phyloP scores from a whole-genome alignment of 2,797 vertebrate species.

The Chromobotia macracanthus region DNA sequence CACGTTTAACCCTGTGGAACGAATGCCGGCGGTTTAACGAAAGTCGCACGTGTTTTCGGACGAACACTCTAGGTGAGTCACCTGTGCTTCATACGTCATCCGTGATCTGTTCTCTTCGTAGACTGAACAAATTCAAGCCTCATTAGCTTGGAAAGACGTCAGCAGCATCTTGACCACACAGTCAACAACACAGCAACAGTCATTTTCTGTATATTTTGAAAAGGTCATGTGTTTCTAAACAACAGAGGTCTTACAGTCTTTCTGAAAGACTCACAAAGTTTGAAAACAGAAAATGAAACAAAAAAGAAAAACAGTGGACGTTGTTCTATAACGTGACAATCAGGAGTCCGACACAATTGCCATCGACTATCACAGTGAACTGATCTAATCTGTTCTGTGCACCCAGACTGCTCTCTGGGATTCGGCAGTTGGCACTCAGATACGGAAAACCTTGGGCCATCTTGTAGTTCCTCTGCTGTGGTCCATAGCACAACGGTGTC shows the following conservation, averaged over 20 bases:
- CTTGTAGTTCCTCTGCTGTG: constrained; percentile 30
- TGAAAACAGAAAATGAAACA: too few species aligned
- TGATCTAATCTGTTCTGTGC: not conserved
- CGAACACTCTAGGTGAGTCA: not conserved
- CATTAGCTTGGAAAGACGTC: not conserved
- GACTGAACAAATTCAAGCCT: not conserved
- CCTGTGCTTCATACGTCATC: not conserved
- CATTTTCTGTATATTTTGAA: constrained; percentile 42
- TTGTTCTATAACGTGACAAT: constrained; percentile 46
- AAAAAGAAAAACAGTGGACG: not conserved
- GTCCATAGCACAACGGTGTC: constrained; percentile 48
- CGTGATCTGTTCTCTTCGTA: not conserved
- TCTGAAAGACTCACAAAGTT: not conserved
- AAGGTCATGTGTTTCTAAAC: constrained; percentile 2
- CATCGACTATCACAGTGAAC: not conserved
- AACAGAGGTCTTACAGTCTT: not conserved
- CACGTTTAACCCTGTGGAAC: constrained; percentile 83
- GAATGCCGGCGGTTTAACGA: too few species aligned
- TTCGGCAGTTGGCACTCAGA: not conserved
- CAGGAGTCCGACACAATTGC: constrained; percentile 32
- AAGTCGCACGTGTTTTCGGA: too few species aligned
- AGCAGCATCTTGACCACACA: not conserved
- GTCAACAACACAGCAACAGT: not conserved
- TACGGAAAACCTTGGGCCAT: constrained; percentile 23
- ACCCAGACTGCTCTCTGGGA: not conserved